These are phyloP conservation scores for Trichosurus vulpecula DNA, from an alignment of 2,797 vertebrate genomes.

Conservation along the genomic window DNA sequence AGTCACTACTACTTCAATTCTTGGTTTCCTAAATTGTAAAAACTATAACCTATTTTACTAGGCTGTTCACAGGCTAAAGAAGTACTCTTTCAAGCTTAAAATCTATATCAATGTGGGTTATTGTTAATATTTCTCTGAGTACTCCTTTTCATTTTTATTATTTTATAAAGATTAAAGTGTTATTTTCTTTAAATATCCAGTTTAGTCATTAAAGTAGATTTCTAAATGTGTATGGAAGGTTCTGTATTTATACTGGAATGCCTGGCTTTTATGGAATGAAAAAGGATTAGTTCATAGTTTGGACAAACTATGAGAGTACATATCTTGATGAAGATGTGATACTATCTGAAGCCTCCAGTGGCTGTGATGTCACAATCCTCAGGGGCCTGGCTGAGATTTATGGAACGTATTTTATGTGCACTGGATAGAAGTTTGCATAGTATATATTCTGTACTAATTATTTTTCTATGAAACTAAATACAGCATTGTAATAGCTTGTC, in stretches of 20 bases:
- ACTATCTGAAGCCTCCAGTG: slow-evolving; percentile 30
- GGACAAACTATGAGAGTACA: slow-evolving; percentile 31
- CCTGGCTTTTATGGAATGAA: neutral
- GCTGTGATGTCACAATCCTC: slow-evolving; percentile 8
- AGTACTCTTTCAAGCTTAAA: neutral
- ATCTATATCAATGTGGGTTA: neutral
- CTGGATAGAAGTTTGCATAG: slow-evolving; percentile 40
- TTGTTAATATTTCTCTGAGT: neutral
- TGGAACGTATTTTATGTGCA: slow-evolving; percentile 14
- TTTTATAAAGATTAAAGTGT: slow-evolving; percentile 53
- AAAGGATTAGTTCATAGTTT: slow-evolving; percentile 30
- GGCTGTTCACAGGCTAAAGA: neutral
- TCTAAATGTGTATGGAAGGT: slow-evolving; percentile 19
- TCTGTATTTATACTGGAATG: slow-evolving; percentile 28
- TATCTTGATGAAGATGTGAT: slow-evolving; percentile 3
- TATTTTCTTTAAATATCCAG: slow-evolving; percentile 26
- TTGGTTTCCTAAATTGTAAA: neutral
- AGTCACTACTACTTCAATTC: neutral
- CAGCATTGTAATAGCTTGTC: slow-evolving; percentile 21
- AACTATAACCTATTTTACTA: neutral
- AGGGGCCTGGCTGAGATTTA: slow-evolving; percentile 47
- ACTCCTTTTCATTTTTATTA: neutral
- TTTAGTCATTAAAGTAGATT: slow-evolving; percentile 45
- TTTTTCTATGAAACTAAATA: slow-evolving; percentile 49
- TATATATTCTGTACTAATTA: slow-evolving; percentile 24